Conservation (phyloP, 2,113 vertebrate species). For the Echinops telfairi region DNA sequence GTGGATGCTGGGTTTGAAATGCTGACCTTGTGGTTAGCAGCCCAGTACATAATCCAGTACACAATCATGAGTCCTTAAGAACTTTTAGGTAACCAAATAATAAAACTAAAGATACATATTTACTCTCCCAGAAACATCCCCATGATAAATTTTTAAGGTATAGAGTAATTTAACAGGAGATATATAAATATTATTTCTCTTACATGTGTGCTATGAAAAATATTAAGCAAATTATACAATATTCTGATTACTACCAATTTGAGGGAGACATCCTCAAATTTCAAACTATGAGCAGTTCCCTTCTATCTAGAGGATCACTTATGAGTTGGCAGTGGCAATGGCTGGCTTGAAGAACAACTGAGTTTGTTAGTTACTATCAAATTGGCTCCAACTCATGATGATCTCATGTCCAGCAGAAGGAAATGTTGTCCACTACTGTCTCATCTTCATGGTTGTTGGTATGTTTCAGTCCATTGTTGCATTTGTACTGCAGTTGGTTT, state of each 20-base stretch:
- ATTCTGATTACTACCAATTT: not conserved
- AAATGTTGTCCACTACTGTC: not conserved
- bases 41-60: too few relatives aligned
- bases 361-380: not conserved
- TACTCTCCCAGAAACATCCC: not conserved
- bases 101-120: not conserved
- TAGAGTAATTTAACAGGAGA: not conserved
- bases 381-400: not conserved
- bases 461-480: not conserved
- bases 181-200: not conserved
- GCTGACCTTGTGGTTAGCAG: too few relatives aligned
- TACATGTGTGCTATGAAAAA: not conserved
- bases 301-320: too few relatives aligned
- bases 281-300: not conserved
- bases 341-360: not conserved
- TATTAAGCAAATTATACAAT: not conserved
- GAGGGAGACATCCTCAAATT: not conserved
- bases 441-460: too few relatives aligned
- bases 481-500: not conserved
- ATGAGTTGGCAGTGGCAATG: too few relatives aligned
- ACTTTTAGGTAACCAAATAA: not conserved
- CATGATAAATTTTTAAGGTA: constrained; percentile 33
- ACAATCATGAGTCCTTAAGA: not conserved
- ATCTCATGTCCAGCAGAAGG: not conserved
- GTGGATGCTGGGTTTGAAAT: too few relatives aligned